phyloP scores from a whole-genome alignment of 2,888 invertebrate species.

The Drosophila falleni region DNA sequence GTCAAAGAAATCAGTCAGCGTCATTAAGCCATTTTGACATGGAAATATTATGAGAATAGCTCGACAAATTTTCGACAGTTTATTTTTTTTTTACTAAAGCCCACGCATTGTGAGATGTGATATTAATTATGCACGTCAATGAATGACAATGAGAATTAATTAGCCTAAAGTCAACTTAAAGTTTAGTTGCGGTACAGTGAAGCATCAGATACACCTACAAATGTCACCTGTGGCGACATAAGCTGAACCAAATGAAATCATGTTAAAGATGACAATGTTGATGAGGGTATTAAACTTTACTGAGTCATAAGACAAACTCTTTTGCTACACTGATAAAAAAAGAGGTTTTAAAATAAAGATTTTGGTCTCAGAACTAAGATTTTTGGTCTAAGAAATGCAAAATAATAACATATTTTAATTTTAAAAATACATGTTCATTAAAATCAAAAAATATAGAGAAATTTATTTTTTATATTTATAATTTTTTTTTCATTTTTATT shows the following conservation, averaged over 20 bases:
- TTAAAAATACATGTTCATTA: too few species aligned
- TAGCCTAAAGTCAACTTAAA: constrained; percentile 46
- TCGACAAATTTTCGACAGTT: constrained; percentile 15
- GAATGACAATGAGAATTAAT: constrained; percentile 64
- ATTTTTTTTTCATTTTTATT: too few species aligned
- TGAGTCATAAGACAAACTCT: constrained; percentile 26
- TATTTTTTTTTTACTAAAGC: constrained; percentile 12
- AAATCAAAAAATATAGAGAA: too few species aligned
- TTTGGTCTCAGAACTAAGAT: too few species aligned
- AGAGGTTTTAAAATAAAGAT: too few species aligned
- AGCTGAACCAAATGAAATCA: constrained; percentile 14
- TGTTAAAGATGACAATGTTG: constrained; percentile 5
- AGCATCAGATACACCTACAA: constrained; percentile 37
- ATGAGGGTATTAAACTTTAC: constrained; percentile 1
- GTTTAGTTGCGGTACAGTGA: constrained; percentile 28
- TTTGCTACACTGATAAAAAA: too few species aligned
- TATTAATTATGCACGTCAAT: constrained; percentile 65
- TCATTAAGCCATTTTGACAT: neutral
- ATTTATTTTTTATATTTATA: too few species aligned
- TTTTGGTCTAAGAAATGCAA: too few species aligned
- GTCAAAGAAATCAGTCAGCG: constrained; percentile 7
- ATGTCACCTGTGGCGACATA: constrained; percentile 51
- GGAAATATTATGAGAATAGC: neutral
- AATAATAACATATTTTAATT: too few species aligned
- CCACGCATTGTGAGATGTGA: constrained; percentile 52